Conservation (phyloP, 2,888 invertebrate genomes). For the Eupithecia vulgata region DNA sequence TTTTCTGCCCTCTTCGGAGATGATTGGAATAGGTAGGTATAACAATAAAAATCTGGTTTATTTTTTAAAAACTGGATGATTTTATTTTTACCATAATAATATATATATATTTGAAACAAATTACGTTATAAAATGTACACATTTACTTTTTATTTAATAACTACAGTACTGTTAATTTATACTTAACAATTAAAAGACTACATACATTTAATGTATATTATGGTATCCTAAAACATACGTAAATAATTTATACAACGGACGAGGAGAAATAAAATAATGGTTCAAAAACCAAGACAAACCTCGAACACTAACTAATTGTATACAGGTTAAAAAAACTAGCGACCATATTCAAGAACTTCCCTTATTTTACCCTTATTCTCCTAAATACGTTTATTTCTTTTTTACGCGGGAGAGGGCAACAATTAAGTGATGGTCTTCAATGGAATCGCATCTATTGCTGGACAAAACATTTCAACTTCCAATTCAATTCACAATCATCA, state of each 20-base stretch:
- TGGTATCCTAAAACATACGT: constrained; percentile 73
- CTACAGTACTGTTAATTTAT: constrained; percentile 78
- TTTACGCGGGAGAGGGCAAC: not conserved
- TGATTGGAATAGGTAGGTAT: not conserved
- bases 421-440: constrained; percentile 14
- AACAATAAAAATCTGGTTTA: constrained; percentile 70
- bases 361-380: not conserved
- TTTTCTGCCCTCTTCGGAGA: not conserved
- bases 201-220: constrained; percentile 83
- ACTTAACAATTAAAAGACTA: constrained; percentile 84
- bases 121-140: constrained; percentile 91
- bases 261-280: constrained; percentile 62
- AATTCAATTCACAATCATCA: constrained; percentile 64
- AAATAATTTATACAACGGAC: constrained; percentile 82
- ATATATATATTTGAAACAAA: constrained; percentile 88
- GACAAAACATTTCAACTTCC: constrained; percentile 61
- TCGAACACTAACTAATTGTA: constrained; percentile 45
- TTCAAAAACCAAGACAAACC: constrained; percentile 53
- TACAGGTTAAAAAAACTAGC: constrained; percentile 47
- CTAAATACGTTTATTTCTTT: not conserved
- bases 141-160: constrained; percentile 81
- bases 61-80: constrained; percentile 87
- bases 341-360: constrained; percentile 15
- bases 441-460: constrained; percentile 62
- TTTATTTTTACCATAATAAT: constrained; percentile 87